Conservation (phyloP, 1,140 invertebrate species). For the Tetragnatha versicolor region DNA sequence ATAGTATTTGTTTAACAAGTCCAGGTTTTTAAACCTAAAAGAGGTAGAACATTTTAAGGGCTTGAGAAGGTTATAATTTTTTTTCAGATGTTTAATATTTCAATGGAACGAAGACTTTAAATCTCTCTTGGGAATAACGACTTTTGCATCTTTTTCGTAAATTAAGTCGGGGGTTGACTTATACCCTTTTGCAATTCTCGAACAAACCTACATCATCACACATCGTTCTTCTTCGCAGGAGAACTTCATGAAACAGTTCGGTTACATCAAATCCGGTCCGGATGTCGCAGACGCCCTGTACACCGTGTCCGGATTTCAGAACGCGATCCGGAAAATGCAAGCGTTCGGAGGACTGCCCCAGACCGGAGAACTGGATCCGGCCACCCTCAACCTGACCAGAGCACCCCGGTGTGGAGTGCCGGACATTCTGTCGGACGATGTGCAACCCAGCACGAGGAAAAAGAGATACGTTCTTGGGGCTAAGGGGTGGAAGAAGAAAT, state of each 20-base stretch:
- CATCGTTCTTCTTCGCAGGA: slow-evolving; percentile 23
- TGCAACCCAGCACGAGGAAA: slow-evolving; percentile 65
- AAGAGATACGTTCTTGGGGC: slow-evolving; percentile 84
- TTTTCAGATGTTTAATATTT: no score
- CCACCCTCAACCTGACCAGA: slow-evolving; percentile 76
- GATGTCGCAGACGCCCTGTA: slow-evolving; percentile 68
- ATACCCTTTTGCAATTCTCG: no score
- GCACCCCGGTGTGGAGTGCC: slow-evolving; percentile 83
- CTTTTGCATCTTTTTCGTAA: no score
- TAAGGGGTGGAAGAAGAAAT: slow-evolving; percentile 82
- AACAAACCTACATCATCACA: no score
- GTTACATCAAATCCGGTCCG: slow-evolving; percentile 44
- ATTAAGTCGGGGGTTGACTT: no score
- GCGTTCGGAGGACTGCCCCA: slow-evolving; percentile 80
- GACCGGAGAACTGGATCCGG: slow-evolving; percentile 81
- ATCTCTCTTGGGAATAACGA: no score
- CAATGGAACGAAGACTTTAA: no score
- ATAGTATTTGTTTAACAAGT: no score
- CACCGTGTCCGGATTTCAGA: slow-evolving; percentile 78
- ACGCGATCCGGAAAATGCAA: slow-evolving; percentile 83
- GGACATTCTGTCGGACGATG: slow-evolving; percentile 70
- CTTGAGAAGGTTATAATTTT: no score
- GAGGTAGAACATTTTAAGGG: no score
- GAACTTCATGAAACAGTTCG: slow-evolving; percentile 52
- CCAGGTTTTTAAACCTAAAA: no score